Evolutionary conservation across 2,113 vertebrate species (phyloP), one percentile per base, ranked within the genome.

Genomic region (Sinocyclocheilus anophthalmus): DNA sequence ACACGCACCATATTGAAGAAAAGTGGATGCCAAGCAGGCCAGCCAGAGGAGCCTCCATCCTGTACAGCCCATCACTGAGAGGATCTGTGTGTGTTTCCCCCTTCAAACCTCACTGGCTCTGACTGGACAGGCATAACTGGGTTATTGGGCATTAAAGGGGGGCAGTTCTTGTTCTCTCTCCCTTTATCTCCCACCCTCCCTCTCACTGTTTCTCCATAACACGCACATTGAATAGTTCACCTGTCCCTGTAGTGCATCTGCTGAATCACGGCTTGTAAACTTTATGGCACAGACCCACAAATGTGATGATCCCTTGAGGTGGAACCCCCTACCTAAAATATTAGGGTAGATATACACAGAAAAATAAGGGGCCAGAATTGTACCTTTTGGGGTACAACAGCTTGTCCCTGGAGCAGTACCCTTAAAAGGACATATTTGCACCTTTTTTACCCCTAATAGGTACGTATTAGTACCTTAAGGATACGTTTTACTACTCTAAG

Each of bases 111-210:
- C 79, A 73, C 61, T 59, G 53, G 24, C 90, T 88, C 87, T 86
- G 87, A 87, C 81, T 82, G 93, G 89, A 90, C 93, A 93, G 90
- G 92, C 91, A 90, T 92, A 92, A 93, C 91, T 89, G 90, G 93
- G 91, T 61, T 91, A 93, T 90, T 59, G 90, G 93, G 85, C 39
- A 72, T 77, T 77, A 88, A 89, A 84, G 53, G 16, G 79, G 30
- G 57, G 75, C 30, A 78, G 61, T 33, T 76, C 76, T 18, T 70
- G 1, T 55, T n/a, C 3, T 16, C 8, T 8, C 53, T 20, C 59
- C 69, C 39, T 20, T 67, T 39, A 24, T 63, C 20, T 30, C 50
- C 5, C n/a, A 18, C 55, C 22, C 67, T n/a, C 20, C 6, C 33
- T 45, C 37, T 37, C 37, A 37, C 37, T 3, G 37, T 37, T 37